These are phyloP conservation scores for Anagyrus pseudococci DNA, from an alignment of 2,888 invertebrate genomes.

Conservation along the genomic window DNA sequence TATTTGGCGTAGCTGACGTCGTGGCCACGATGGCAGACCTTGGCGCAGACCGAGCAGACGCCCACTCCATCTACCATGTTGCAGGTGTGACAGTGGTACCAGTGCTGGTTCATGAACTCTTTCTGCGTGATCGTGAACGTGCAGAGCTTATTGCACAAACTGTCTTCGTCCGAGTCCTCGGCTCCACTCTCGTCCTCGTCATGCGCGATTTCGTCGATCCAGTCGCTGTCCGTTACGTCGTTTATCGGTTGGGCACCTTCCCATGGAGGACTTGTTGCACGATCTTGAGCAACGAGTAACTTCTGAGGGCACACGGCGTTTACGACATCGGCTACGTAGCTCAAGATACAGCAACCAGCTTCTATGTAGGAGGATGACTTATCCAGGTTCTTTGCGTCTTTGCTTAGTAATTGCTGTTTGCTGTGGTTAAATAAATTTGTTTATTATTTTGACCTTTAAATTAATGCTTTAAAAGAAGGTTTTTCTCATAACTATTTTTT, in stretches of 20 bases:
- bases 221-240: conserved; percentile 73
- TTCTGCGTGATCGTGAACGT: conserved; percentile 96
- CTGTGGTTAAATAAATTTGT: conserved; percentile 49
- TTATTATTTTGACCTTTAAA: too few species aligned
- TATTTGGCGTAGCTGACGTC: conserved; percentile 97
- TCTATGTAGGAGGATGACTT: conserved; percentile 68
- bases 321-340: conserved; percentile 82
- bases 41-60: conserved; percentile 96
- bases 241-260: conserved; percentile 68
- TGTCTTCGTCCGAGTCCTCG: conserved; percentile 93
- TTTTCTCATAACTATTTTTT: neutral
- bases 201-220: conserved; percentile 82
- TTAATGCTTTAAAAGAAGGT: too few species aligned
- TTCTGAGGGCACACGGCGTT: conserved; percentile 64
- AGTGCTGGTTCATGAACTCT: conserved; percentile 97
- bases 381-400: conserved; percentile 63
- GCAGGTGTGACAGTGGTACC: conserved; percentile 99
- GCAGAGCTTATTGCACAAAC: conserved; percentile 88
- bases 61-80: conserved; percentile 98
- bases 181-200: conserved; percentile 93
- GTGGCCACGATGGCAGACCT: conserved; percentile 95
- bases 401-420: conserved; percentile 67
- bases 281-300: conserved; percentile 47
- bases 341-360: conserved; percentile 83
- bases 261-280: conserved; percentile 76